phyloP scores from a whole-genome alignment of 2,113 vertebrate species.

The Pseudorasbora parva region DNA sequence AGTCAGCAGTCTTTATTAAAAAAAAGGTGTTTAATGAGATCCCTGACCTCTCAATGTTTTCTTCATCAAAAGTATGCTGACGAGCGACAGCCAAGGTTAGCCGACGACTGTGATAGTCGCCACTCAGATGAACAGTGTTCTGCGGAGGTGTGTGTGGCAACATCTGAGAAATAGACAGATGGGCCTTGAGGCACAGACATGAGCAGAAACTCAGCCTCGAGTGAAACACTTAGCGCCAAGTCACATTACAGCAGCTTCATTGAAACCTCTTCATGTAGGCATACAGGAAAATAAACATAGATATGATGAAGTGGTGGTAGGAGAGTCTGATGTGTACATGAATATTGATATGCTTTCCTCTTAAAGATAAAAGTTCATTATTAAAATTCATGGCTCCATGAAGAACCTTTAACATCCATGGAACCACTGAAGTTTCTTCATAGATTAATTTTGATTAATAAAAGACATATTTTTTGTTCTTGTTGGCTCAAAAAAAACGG shows the following conservation, averaged over 20 bases:
- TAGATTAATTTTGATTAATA: too few species aligned
- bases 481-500: too few species aligned
- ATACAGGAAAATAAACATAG: neutral
- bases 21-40: neutral
- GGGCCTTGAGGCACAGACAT: conserved; percentile 32
- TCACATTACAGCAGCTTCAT: conserved; percentile 36
- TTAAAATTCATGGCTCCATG: too few species aligned
- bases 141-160: neutral
- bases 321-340: neutral
- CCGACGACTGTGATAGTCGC: neutral
- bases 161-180: conserved; percentile 45
- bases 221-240: neutral
- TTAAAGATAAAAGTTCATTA: too few species aligned
- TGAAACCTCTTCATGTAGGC: conserved; percentile 18
- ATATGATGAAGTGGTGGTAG: neutral
- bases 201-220: neutral
- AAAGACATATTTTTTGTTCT: neutral
- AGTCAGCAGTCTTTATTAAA: neutral
- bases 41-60: conserved; percentile 16
- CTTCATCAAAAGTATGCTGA: conserved; percentile 10
- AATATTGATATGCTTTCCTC: neutral
- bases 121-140: neutral
- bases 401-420: too few species aligned
- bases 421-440: too few species aligned
- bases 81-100: neutral